Percentiles rank a stretch among this genome's conserved stretches.
Evolutionary conservation across 2,888 invertebrate genomes (phyloP).

Genomic region (Stenichneumon culpator): DNA sequence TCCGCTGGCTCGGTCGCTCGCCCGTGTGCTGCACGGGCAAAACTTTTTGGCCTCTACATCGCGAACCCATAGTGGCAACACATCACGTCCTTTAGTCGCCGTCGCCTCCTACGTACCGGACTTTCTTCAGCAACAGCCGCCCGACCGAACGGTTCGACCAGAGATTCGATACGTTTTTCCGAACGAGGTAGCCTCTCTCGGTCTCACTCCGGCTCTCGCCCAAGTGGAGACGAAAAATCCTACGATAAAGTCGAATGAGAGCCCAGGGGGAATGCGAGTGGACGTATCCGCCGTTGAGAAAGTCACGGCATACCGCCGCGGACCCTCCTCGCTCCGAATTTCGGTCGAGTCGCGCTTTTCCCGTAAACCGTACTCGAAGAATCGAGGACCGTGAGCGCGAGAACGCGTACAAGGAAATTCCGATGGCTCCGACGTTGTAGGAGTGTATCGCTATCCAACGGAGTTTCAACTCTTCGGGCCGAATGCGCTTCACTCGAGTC

Average conservation of each 20-base stretch:
- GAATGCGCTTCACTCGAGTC: constrained; percentile 8
- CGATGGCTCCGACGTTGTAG: constrained; percentile 33
- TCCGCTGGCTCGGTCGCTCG: neutral
- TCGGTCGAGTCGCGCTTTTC: neutral
- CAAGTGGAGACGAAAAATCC: constrained; percentile 22
- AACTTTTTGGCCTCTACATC: constrained; percentile 35
- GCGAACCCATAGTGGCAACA: neutral
- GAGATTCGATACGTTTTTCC: constrained; percentile 58
- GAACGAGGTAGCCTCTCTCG: constrained; percentile 22
- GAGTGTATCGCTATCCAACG: constrained; percentile 7
- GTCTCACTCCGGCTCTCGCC: neutral
- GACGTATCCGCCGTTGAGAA: constrained; percentile 14
- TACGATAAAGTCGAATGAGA: constrained; percentile 48
- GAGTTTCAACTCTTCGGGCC: constrained; percentile 4
- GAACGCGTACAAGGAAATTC: constrained; percentile 47
- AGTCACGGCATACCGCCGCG: neutral
- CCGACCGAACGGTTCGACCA: neutral
- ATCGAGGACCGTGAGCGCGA: constrained; percentile 46
- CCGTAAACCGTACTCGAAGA: constrained; percentile 6
- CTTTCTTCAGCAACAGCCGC: constrained; percentile 1
- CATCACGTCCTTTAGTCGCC: constrained; percentile 22
- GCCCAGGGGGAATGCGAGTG: neutral
- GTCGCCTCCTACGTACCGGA: constrained; percentile 19
- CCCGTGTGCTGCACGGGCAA: constrained; percentile 1
- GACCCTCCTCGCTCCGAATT: neutral